Percentiles rank a stretch among this genome's conserved stretches.
Conservation (phyloP, 2,113 vertebrate species). For the Chlorodrepanis virens region DNA sequence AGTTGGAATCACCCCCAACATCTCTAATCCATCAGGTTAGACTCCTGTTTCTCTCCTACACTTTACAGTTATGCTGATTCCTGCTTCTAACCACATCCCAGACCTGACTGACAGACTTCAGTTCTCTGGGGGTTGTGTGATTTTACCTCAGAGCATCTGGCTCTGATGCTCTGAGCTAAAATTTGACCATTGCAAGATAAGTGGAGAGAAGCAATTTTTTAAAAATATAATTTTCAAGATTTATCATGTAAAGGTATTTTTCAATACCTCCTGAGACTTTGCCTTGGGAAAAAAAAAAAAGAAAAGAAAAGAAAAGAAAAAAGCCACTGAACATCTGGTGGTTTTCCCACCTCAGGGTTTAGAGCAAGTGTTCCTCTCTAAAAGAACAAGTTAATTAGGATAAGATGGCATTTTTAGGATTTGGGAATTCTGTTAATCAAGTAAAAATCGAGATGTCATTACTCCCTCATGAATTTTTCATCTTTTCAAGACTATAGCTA, state of each 20-base stretch:
- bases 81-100: not conserved
- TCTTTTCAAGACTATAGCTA: not conserved
- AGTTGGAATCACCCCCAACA: not conserved
- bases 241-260: not conserved
- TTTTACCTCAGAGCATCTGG: no score
- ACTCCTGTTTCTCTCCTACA: not conserved
- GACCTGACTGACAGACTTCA: not conserved
- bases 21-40: not conserved
- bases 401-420: not conserved
- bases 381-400: constrained; percentile 24
- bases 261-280: not conserved
- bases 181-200: not conserved
- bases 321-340: not conserved
- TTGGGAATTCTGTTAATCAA: constrained; percentile 18
- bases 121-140: not conserved
- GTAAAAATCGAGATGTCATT: not conserved
- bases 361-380: not conserved
- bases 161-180: not conserved
- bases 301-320: not conserved
- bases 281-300: not conserved
- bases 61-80: not conserved
- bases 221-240: not conserved
- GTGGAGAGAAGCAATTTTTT: not conserved
- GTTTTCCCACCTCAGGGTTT: not conserved
- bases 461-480: not conserved